Base-by-base conservation (phyloP, 2,113 vertebrate genomes). In the Tachysurus fulvidraco region DNA sequence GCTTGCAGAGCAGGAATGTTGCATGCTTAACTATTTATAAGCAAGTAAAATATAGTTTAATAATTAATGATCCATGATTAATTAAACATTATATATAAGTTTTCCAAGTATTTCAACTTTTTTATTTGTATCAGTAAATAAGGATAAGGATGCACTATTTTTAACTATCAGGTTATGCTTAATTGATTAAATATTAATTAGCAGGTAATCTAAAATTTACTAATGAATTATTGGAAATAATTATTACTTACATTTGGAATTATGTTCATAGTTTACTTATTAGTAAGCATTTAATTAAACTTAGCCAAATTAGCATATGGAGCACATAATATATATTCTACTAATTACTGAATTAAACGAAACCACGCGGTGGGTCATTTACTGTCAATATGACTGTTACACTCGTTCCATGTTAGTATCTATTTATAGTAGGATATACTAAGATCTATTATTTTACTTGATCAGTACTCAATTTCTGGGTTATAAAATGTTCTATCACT, bases 31-130 rank as follows among this genome's bases (percentile, higher is more conserved):
- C 36, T 21, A 71, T 71, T 71, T 21, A 71, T 71, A 44, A 41
- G 69, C 69, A 41, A 41, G 69, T 71, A 69, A 44, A 71, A 71
- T 44, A 44, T 71, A 71, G 36, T 71, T 71, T 41, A 71, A 69
- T 71, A 21, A 71, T 71, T 71, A 71, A 71, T 71, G 69, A 71
- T 71, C 69, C 21, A 71, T 71, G 69, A 71, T 71, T 41, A 44
- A 71, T 44, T 44, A 71, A 71, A 71, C 17, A 71, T 67, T 17
- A 30, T 71, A 41, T 71, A 44, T 36, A 41, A 71, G 17, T 71
- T 36, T 1, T 28, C 30, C 65, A 36, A 7, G 28, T 16, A 67
- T 30, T 36, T 67, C 6, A 19, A 71, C 17, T 21, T 36, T 41
- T 71, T 30, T 67, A 67, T 36, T 36, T 69, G 36, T 0, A 71